Evolutionary conservation across 2,888 invertebrate species (phyloP).

Genomic region (Drosophila emarginata): DNA sequence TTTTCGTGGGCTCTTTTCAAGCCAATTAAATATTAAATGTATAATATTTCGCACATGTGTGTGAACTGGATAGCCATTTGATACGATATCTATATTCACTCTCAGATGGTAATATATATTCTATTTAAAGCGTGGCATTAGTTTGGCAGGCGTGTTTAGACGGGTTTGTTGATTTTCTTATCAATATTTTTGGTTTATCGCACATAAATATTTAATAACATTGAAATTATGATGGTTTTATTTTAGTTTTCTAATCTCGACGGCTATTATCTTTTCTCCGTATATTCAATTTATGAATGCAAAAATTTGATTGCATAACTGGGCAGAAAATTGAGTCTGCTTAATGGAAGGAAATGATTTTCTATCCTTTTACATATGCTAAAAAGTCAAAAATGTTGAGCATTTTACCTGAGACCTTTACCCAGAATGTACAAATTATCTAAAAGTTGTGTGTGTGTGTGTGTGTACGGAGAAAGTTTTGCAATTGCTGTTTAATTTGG

Average conservation of each 20-base stretch:
- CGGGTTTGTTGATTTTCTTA: not conserved
- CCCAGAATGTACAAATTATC: constrained; percentile 57
- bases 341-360: constrained; percentile 37
- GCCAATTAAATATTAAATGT: constrained; percentile 2
- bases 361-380: constrained; percentile 48
- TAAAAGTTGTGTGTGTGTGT: constrained; percentile 43
- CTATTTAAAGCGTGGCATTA: not conserved
- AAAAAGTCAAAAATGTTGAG: constrained; percentile 28
- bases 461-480: constrained; percentile 69
- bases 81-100: not conserved
- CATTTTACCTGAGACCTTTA: constrained; percentile 13
- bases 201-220: not conserved
- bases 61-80: not conserved
- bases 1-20: not conserved
- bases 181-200: not conserved
- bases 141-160: not conserved
- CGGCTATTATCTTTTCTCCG: not conserved
- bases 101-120: not conserved
- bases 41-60: not conserved
- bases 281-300: constrained; percentile 30
- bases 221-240: not conserved
- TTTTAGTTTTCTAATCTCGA: not conserved
- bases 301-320: constrained; percentile 44
- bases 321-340: constrained; percentile 37
- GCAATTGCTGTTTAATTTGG: constrained; percentile 80